These are phyloP conservation scores for Mugil cephalus DNA, from an alignment of 2,113 vertebrate genomes.

Conservation along the genomic window DNA sequence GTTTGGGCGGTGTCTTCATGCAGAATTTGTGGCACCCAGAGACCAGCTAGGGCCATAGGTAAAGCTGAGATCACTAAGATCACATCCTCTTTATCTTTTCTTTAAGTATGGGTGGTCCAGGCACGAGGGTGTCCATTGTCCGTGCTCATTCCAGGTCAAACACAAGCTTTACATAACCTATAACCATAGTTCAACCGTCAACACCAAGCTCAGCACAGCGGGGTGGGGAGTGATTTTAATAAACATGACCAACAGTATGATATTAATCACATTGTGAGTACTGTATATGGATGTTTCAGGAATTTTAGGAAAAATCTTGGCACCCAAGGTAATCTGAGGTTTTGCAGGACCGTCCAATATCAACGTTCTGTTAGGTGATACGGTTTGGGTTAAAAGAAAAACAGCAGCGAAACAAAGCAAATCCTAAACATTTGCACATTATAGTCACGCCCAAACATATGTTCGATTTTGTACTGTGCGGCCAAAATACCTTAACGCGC, in stretches of 20 bases:
- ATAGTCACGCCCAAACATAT: conserved; percentile 20
- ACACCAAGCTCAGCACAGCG: neutral
- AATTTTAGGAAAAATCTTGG: neutral
- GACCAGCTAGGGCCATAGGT: neutral
- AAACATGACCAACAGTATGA: neutral
- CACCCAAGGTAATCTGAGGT: neutral
- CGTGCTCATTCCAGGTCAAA: no score
- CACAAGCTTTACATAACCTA: no score
- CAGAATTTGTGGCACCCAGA: neutral
- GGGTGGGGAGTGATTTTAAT: neutral
- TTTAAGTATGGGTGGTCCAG: neutral
- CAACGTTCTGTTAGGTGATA: neutral
- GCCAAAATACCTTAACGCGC: conserved; percentile 13
- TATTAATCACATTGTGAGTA: neutral
- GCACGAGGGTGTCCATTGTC: neutral
- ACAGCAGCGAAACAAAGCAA: conserved; percentile 14
- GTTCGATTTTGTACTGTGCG: neutral
- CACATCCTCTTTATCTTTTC: neutral
- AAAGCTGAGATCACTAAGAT: neutral
- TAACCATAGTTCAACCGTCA: neutral
- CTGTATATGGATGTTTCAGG: neutral
- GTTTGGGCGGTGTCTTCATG: no score
- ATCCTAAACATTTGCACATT: conserved; percentile 26
- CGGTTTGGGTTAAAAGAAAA: neutral
- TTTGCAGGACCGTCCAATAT: conserved; percentile 42